Evolutionary conservation across 2,888 invertebrate species (phyloP).

Genomic region (Oxyscelio sp.): DNA sequence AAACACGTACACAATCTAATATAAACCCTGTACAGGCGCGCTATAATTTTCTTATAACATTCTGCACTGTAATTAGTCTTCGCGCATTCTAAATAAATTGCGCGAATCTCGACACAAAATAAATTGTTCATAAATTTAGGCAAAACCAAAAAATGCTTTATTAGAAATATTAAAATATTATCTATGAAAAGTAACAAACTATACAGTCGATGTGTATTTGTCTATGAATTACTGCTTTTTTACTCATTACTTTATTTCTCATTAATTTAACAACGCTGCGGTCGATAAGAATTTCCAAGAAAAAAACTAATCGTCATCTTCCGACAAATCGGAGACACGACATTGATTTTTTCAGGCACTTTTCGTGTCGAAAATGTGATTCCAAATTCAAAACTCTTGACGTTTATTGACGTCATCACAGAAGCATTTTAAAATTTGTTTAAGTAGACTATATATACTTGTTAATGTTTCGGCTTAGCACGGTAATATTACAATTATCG

Average conservation of each 20-base stretch:
- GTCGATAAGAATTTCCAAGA: constrained; percentile 25
- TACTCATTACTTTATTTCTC: not conserved
- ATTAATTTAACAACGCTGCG: constrained; percentile 37
- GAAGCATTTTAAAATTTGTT: constrained; percentile 86
- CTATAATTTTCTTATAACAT: too few relatives aligned
- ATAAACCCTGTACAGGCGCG: too few relatives aligned
- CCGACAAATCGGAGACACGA: constrained; percentile 36
- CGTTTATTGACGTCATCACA: constrained; percentile 87
- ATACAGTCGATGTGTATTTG: not conserved
- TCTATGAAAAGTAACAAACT: constrained; percentile 25
- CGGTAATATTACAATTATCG: constrained; percentile 87
- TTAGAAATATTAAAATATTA: not conserved
- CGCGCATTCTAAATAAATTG: too few relatives aligned
- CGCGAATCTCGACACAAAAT: too few relatives aligned
- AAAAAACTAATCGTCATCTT: constrained; percentile 42
- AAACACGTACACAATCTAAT: too few relatives aligned
- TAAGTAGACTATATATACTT: constrained; percentile 86
- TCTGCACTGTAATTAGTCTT: too few relatives aligned
- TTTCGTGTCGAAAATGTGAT: constrained; percentile 74
- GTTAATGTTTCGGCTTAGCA: constrained; percentile 84
- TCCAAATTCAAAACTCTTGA: constrained; percentile 82
- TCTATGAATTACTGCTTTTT: not conserved
- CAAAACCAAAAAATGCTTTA: not conserved
- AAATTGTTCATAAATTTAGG: not conserved
- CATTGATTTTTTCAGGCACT: constrained; percentile 72